Base-by-base conservation (phyloP, 2,888 invertebrate genomes). In the Melikaiella ostensackeni region DNA sequence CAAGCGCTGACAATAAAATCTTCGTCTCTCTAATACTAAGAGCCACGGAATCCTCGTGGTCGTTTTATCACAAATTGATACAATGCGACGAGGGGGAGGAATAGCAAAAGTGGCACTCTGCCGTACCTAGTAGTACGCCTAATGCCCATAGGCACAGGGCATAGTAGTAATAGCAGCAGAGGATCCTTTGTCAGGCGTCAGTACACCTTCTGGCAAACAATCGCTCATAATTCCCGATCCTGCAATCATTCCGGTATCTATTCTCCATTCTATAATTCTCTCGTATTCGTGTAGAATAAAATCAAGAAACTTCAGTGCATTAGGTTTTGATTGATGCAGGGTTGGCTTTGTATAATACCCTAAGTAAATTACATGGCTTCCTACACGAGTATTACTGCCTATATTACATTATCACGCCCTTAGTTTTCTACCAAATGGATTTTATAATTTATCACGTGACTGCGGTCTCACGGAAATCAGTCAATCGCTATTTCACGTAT, bases 221-320 rank as follows among this genome's bases (percentile, higher is more conserved):
- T 62, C 35, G 33, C n/a, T 62, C 62, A 35, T 62, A 62, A 62
- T 62, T 62, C 2, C 33, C 9, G 35, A 62, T 19, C 62, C 62
- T 62, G 33, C 35, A 62, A 62, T 62, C 62, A 62, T 62, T 35
- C 33, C 9, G 4, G 62, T 62, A 21, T 62, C 30, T 62, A 62
- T 62, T 33, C 33, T 33, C 30, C 30, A 50, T 50, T 50, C 50
- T 50, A n/a, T 50, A 50, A 50, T 50, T 46, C 46, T 46, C 5
- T 46, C 8, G 21, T 24, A 57, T 57, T 24, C 21, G 21, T n/a
- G n/a, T 24, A 57, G 21, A 24, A 57, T 11, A 1, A 24, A 57
- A 3, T 5, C 13, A 24, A 11, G 57, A 57, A 5, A 24, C 24
- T 24, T 21, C 13, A 57, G 57, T 57, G 13, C 13, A 57, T 57